A percentile compares a stretch with the other conserved stretches of the same genome.
These are phyloP conservation scores for Neoniphon sammara DNA, from an alignment of 2,797 vertebrate genomes.

Conservation along the genomic window DNA sequence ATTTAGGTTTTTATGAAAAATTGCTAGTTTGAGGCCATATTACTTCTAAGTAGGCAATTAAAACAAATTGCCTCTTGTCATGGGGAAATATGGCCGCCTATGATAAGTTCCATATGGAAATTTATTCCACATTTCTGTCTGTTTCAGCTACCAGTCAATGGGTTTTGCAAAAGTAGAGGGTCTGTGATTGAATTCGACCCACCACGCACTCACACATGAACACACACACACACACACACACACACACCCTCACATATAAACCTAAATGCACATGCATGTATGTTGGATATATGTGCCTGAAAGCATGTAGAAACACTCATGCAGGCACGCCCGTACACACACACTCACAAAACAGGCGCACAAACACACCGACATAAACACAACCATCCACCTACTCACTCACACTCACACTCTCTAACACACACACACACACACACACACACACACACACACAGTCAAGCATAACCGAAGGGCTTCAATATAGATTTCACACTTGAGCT, in stretches of 20 bases:
- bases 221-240: background rate
- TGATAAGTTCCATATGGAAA: conserved; percentile 78
- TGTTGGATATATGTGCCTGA: too few relatives aligned
- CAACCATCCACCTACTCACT: too few relatives aligned
- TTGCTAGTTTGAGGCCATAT: conserved; percentile 68
- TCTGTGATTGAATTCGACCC: conserved; percentile 48
- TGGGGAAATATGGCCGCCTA: conserved; percentile 64
- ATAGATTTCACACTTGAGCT: conserved; percentile 73
- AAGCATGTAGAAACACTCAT: background rate
- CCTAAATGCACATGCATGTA: too few relatives aligned
- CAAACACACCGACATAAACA: conserved; percentile 1
- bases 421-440: background rate
- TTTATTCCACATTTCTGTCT: conserved; percentile 48
- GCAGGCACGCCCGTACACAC: background rate
- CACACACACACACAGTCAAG: conserved; percentile 36
- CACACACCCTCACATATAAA: too few relatives aligned
- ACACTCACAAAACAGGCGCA: conserved; percentile 18
- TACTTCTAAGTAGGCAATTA: conserved; percentile 80
- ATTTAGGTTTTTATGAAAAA: conserved; percentile 60
- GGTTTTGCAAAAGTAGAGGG: conserved; percentile 42
- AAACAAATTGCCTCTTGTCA: conserved; percentile 76
- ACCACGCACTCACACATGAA: conserved; percentile 35
- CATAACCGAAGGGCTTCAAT: conserved; percentile 67
- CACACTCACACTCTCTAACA: background rate
- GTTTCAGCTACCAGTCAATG: conserved; percentile 51